Conservation (phyloP, 2,113 vertebrate species). For the Empidonax alnorum region DNA sequence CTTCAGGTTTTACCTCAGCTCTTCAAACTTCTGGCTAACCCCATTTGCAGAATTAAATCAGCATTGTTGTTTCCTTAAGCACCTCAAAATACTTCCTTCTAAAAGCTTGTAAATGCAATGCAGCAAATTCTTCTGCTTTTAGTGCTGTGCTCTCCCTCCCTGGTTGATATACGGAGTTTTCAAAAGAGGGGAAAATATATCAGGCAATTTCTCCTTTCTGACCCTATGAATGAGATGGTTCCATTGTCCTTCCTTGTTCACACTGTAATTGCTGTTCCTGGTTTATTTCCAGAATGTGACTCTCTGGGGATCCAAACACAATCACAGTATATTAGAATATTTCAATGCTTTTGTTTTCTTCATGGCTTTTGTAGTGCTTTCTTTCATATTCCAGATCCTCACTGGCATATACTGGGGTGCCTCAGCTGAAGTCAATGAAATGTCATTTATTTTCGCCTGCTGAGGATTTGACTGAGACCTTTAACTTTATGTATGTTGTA, state of each 20-base stretch:
- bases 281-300: constrained; percentile 25
- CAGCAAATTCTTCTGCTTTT: neutral
- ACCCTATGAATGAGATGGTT: constrained; percentile 48
- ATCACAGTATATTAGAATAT: constrained; percentile 32
- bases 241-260: constrained; percentile 43
- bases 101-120: neutral
- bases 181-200: neutral
- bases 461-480: neutral
- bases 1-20: constrained; percentile 47
- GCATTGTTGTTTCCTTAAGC: neutral
- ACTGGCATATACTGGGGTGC: neutral
- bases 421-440: neutral
- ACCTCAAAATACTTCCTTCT: neutral
- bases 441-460: rapidly evolving
- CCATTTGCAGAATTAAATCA: constrained; percentile 34
- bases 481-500: neutral
- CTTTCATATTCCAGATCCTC: neutral
- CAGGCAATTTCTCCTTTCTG: constrained; percentile 39
- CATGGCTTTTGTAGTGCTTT: neutral
- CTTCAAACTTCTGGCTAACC: constrained; percentile 42
- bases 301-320: constrained; percentile 6
- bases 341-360: constrained; percentile 35
- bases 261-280: constrained; percentile 38
- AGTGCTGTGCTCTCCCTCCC: neutral
- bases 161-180: neutral